Conservation (phyloP, 2,113 vertebrate genomes). For the Chiloscyllium plagiosum region DNA sequence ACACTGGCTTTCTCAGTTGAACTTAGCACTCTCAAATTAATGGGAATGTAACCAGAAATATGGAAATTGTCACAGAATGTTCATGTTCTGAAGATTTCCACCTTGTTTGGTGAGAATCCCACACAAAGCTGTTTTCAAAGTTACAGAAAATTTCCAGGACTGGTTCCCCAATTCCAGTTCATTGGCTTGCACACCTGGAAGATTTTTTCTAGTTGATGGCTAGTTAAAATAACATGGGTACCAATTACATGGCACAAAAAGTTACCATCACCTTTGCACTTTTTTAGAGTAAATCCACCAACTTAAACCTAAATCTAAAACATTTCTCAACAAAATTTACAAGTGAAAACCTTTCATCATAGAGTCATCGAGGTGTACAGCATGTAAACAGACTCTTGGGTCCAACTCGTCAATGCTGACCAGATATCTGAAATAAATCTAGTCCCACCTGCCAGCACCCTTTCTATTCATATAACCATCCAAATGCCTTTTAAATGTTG, state of each 20-base stretch:
- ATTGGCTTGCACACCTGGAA: not conserved
- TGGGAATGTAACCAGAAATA: not conserved
- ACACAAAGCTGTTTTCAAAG: not conserved
- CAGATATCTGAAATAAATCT: too few species aligned
- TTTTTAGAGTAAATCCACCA: not conserved
- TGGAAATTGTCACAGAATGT: not conserved
- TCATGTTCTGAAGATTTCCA: not conserved
- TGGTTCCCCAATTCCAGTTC: not conserved
- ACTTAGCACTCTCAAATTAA: not conserved
- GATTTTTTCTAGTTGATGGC: not conserved
- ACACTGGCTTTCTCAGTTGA: not conserved
- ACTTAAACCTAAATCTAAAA: not conserved
- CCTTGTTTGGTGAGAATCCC: not conserved
- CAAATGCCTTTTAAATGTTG: too few species aligned
- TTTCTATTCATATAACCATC: too few species aligned
- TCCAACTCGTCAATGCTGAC: too few species aligned
- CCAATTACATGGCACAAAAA: not conserved
- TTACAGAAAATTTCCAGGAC: not conserved
- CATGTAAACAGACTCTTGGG: too few species aligned
- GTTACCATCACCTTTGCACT: not conserved
- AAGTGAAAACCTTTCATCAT: not conserved
- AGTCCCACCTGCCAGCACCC: too few species aligned
- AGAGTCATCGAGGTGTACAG: too few species aligned
- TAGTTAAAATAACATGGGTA: not conserved
- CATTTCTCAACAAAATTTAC: not conserved